A percentile compares a stretch with the other conserved stretches of the same genome.
These are phyloP conservation scores for Epirrhoe tristata DNA, from an alignment of 2,888 invertebrate genomes.

Conservation along the genomic window DNA sequence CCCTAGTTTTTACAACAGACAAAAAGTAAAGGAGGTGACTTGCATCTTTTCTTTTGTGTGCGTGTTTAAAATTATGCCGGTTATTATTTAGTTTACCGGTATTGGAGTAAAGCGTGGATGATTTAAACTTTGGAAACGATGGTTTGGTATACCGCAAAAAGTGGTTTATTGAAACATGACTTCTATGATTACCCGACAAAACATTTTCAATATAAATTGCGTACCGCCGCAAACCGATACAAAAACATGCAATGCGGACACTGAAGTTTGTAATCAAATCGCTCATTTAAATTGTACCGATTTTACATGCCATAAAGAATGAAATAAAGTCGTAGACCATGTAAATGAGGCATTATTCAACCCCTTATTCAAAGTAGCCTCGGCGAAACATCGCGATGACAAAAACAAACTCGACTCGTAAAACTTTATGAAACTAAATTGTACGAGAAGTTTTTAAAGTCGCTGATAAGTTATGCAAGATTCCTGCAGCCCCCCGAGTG, in stretches of 20 bases:
- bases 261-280: slow-evolving; percentile 7
- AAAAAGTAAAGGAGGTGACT: too few species aligned
- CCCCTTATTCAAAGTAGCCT: slow-evolving; percentile 33
- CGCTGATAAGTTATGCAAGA: slow-evolving; percentile 48
- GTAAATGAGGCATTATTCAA: slow-evolving; percentile 29
- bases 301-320: slow-evolving; percentile 21
- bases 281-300: slow-evolving; percentile 26
- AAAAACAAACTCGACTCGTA: slow-evolving; percentile 39
- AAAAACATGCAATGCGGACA: slow-evolving; percentile 3
- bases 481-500: slow-evolving; percentile 38
- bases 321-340: slow-evolving; percentile 25
- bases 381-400: slow-evolving; percentile 29
- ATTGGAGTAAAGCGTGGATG: not conserved
- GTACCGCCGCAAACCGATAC: not conserved
- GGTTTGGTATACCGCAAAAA: not conserved
- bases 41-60: too few species aligned
- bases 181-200: not conserved
- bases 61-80: too few species aligned
- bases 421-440: slow-evolving; percentile 47
- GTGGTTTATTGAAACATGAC: not conserved
- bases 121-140: not conserved
- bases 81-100: too few species aligned
- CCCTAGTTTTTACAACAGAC: too few species aligned
- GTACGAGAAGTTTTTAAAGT: slow-evolving; percentile 42
- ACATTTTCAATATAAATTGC: not conserved